Evolutionary conservation across 2,797 vertebrate genomes (phyloP).

Genomic region (Peromyscus aztecus): DNA sequence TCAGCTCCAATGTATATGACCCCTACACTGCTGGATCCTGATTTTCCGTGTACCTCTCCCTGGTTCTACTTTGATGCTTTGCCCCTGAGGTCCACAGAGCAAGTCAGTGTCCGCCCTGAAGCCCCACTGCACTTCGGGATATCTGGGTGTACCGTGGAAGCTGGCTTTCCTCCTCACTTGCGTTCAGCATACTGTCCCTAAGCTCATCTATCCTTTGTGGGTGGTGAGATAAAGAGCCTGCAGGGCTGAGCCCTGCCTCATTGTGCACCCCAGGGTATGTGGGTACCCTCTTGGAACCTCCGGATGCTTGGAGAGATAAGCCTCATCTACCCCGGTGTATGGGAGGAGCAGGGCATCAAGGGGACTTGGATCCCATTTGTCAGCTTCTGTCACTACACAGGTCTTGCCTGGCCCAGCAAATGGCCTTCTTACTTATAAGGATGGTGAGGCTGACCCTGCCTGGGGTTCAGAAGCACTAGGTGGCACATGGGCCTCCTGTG

Average conservation of each 20-base stretch:
- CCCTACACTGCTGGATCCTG: neutral
- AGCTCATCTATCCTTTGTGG: neutral
- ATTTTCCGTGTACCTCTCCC: neutral
- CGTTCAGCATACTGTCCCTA: neutral
- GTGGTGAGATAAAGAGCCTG: neutral
- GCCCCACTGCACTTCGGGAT: neutral
- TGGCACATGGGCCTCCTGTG: neutral
- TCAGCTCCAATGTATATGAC: neutral
- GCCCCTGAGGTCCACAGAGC: neutral
- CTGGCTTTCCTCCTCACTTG: neutral
- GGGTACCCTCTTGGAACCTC: neutral
- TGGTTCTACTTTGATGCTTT: neutral
- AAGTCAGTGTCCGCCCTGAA: neutral
- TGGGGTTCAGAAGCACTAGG: neutral
- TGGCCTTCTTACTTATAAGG: neutral
- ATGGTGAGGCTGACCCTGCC: accelerated
- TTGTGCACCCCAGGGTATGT: neutral
- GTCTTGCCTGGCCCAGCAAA: neutral
- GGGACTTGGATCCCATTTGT: neutral
- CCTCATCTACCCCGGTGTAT: accelerated
- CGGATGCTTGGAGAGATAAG: neutral
- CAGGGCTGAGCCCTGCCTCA: neutral
- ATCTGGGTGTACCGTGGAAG: neutral
- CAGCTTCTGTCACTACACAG: too few relatives aligned
- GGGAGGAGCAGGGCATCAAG: neutral